Conservation (phyloP, 2,113 vertebrate genomes). For the Nesogale talazaci region DNA sequence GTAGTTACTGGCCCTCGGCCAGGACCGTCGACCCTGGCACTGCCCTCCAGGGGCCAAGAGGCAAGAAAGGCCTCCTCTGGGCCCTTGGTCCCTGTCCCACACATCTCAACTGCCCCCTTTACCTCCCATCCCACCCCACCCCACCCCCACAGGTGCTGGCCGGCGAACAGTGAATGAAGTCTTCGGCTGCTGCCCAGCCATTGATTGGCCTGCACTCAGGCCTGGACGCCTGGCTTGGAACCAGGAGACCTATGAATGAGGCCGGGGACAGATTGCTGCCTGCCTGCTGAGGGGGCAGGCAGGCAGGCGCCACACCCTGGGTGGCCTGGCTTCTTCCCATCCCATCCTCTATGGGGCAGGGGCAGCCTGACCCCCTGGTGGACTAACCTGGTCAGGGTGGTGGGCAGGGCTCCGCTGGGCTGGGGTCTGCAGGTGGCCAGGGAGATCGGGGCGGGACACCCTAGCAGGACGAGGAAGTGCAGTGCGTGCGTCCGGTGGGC, state of each 20-base stretch:
- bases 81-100: background rate
- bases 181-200: background rate
- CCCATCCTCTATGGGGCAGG: background rate
- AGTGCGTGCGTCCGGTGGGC: no score
- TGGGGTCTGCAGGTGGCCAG: slow-evolving; percentile 28
- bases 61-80: background rate
- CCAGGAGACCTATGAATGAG: slow-evolving; percentile 44
- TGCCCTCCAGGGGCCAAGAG: background rate
- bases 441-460: background rate
- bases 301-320: background rate
- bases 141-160: background rate
- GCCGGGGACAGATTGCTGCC: background rate
- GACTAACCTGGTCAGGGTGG: slow-evolving; percentile 54
- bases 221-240: slow-evolving; percentile 17
- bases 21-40: background rate
- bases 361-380: background rate
- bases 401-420: background rate
- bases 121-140: no score
- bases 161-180: slow-evolving; percentile 33
- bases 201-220: background rate
- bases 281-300: background rate
- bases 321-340: background rate
- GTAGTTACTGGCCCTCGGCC: background rate
- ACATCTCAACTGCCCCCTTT: background rate
- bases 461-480: slow-evolving; percentile 60